Evolutionary conservation across 2,888 invertebrate species (phyloP), one percentile per base, ranked within the genome.

Genomic region (Melanophora roralis): DNA sequence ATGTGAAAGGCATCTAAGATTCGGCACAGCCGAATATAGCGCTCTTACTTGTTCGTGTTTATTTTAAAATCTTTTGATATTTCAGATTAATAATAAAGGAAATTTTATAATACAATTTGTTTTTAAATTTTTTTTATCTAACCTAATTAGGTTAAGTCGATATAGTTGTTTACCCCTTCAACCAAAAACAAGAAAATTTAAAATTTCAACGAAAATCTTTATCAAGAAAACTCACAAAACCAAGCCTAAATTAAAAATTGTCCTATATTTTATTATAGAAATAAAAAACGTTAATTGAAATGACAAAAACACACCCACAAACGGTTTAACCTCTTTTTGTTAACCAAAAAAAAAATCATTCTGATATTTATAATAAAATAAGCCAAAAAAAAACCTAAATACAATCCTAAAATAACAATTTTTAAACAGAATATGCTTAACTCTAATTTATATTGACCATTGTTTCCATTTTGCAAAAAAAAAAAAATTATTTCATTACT

Each of bases 391-490:
- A 27, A 27, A 27, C n/a, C n/a, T n/a, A 27, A 5, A 27, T 6
- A 5, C 27, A 27, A 27, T 27, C 3, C 27, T 27, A 23, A 53
- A 36, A 45, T n/a, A 21, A 51, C 49, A 27, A 51, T 27, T 14
- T 8, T 16, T 27, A 11, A 23, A 62, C 62, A 57, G 16, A 68
- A 64, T 5, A 27, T 6, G n/a, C 6, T 27, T 27, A 27, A 78
- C 40, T 67, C 62, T 75, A 71, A 79, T 75, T 71, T 79, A 71
- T 75, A 80, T 75, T 80, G 79, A 80, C 79, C 79, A 80, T 80
- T 72, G 75, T 75, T 69, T 74, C 53, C 43, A 47, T 32, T n/a
- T 59, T 9, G 19, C n/a, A 45, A 27, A 27, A 27, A 38, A 21
- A 60, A 65, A 12, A 45, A 65, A 27, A 68, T 79, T 79, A 67